Percentiles rank a stretch among this genome's conserved stretches.
phyloP scores from a whole-genome alignment of 2,888 invertebrate genomes.

The Kuschelorhynchus macadamiae region DNA sequence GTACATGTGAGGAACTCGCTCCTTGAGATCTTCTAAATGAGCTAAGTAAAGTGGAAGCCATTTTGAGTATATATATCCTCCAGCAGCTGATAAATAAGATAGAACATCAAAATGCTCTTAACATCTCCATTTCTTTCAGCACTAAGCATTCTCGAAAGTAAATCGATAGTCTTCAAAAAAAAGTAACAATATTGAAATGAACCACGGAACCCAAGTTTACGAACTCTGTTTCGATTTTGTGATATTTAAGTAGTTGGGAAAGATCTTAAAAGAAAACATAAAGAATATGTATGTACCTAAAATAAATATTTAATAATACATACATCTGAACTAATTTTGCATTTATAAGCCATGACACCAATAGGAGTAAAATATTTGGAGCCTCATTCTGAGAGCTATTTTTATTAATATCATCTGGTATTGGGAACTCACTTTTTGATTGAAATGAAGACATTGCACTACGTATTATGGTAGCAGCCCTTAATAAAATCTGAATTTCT shows the following conservation, averaged over 20 bases:
- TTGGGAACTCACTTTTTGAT: not conserved
- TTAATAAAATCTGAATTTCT: conserved; percentile 1
- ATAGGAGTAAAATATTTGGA: not conserved
- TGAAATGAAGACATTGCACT: not conserved
- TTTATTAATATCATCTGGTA: not conserved
- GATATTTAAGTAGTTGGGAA: not conserved
- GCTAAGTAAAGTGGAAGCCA: no score
- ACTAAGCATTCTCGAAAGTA: no score
- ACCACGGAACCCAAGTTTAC: not conserved
- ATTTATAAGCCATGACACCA: not conserved
- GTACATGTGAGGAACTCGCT: conserved; percentile 1
- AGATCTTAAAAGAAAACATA: not conserved
- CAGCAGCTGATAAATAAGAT: no score
- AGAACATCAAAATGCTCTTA: no score
- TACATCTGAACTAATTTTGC: not conserved
- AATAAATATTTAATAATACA: not conserved
- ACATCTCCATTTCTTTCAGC: no score
- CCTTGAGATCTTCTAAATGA: conserved; percentile 7
- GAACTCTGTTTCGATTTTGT: conserved; percentile 3
- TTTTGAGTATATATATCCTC: no score
- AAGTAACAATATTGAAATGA: not conserved
- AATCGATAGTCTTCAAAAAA: no score
- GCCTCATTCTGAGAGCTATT: no score
- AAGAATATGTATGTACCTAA: not conserved
- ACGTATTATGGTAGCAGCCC: no score